Base-by-base conservation (phyloP, 1,140 invertebrate genomes). In the Anagrus nilaparvatae region DNA sequence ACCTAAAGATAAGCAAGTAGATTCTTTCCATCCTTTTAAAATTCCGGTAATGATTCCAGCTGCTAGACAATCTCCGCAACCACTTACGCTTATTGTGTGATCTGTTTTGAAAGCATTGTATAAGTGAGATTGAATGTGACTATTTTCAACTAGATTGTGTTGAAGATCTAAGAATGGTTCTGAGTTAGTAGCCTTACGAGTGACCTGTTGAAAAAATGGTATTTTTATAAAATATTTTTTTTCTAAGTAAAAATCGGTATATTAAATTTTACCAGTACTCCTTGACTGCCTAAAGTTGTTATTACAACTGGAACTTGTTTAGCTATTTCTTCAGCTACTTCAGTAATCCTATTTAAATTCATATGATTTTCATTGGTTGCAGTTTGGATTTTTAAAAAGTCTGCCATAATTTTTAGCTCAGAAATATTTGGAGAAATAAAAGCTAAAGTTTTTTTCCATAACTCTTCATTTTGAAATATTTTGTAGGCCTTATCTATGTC, bases 341-440 rank as follows among this genome's bases (percentile, higher is more conserved):
- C 20, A 42, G 33, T 50, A 36, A 59, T 48, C 40, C 18, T 40
- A 18, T 53, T 20, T n/a, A 56, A 13, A 25, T 49, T 16, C 17
- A 45, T 35, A 12, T 41, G 28, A 12, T 17, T 25, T 18, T 54
- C 40, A 14, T 50, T 34, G 6, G 48, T 31, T 33, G 38, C 13
- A 23, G 51, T 28, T 12, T 43, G 16, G 32, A 69, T 54, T 32
- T 53, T 30, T 37, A 68, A 52, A 48, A 48, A 52, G 13, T 56
- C 49, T 21, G 58, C 55, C 23, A 71, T 69, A 10, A 47, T 41
- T 21, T 57, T 46, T 9, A 79, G 54, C 54, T 81, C 78, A 43
- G 70, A 67, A 3, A 70, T 47, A 51, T 81, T 81, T 3, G 79
- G 79, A 1, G 77, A 77, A 3, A 71, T 58, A 49, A 74, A 77